These are phyloP conservation scores for Styela clava DNA, from an alignment of 23 tunicate species.

Conservation along the genomic window DNA sequence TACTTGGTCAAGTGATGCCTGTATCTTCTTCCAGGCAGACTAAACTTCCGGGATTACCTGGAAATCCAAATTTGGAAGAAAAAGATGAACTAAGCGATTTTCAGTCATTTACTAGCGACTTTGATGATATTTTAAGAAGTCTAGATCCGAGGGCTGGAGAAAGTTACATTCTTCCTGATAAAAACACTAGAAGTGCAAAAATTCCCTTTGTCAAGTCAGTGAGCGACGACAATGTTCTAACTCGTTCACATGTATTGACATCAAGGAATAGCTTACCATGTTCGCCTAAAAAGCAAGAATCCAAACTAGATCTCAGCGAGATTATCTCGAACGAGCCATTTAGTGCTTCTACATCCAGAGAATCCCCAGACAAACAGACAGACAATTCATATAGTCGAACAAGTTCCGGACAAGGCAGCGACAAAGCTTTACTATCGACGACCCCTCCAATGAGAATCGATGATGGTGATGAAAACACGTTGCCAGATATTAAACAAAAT, in stretches of 20 bases:
- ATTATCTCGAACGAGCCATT: not conserved
- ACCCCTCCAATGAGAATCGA: not conserved
- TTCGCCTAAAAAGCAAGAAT: not conserved
- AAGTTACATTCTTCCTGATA: not conserved
- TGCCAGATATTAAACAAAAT: not conserved
- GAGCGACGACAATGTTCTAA: not conserved
- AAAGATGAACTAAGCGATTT: not conserved
- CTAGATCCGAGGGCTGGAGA: not conserved
- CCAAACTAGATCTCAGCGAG: not conserved
- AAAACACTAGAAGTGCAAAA: not conserved
- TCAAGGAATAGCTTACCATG: not conserved
- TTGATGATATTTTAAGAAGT: not conserved
- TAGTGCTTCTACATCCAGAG: not conserved
- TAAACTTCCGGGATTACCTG: not conserved
- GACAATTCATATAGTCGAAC: not conserved
- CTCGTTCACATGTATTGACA: not conserved
- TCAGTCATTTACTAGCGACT: not conserved
- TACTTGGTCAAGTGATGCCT: not conserved
- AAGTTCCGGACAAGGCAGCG: not conserved
- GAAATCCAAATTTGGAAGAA: not conserved
- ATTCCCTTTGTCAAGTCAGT: not conserved
- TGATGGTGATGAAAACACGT: not conserved
- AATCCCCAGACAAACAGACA: not conserved
- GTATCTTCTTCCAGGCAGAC: not conserved
- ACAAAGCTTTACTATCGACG: not conserved